Base-by-base conservation (phyloP, 1,140 invertebrate genomes). In the Solenopsis fugax region DNA sequence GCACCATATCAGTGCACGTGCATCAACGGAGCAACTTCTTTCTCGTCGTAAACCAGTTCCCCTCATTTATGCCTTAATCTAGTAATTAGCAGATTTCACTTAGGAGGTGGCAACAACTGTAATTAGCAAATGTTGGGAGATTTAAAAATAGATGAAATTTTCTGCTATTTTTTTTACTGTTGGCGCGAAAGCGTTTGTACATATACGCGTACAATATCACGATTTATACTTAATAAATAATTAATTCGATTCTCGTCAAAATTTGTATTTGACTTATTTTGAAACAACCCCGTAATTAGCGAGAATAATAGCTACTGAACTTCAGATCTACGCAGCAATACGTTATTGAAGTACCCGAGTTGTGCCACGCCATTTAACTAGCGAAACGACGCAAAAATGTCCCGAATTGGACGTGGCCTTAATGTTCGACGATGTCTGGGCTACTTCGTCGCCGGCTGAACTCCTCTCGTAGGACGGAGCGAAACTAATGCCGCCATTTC, bases 401-500 rank as follows among this genome's bases (percentile, higher is more conserved):
- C 50, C 52, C 13, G 41, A 75, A 84, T 82, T 73, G 54, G 52
- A 72, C 78, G 10, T 73, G 80, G 48, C 54, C 41, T 37, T 84
- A 84, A 75, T 84, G 69, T 24, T 24, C 16, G 45, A 12, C 77
- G 64, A 54, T 71, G 77, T 60, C 80, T 37, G 41, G 80, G 5
- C n/a, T 24, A 50, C 80, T 73, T 60, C 21, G 65, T 72, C 78
- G 48, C 9, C 16, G 41, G 13, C 21, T 16, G 7, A n/a, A 45
- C 52, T 69, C 50, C 13, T 80, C 34, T 52, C 76, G 60, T 21
- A 50, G 34, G 37, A 16, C 48, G 41, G 1, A 52, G 48, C 76
- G 72, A 89, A 89, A 86, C 67, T 89, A 89, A 89, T 88, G 84
- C 78, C 75, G 60, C 76, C 71, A 77, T 89, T 89, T 89, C 88